Base-by-base conservation (phyloP, 2,888 invertebrate genomes). In the Noctua pronuba region DNA sequence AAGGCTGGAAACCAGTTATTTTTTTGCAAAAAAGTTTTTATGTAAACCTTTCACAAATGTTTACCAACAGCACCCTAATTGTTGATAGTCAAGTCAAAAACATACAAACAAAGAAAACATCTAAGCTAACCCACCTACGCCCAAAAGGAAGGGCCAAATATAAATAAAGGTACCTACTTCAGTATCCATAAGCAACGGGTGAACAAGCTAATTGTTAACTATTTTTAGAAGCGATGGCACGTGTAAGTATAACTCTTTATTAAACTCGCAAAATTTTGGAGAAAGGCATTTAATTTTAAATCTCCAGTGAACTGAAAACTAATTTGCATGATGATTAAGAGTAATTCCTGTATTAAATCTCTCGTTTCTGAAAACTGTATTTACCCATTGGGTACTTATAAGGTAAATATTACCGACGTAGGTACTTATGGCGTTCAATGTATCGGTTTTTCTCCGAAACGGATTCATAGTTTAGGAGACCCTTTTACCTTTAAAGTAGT, bases 241-340 rank as follows among this genome's bases (percentile, higher is more conserved):
- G 62, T 55, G 75, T 80, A 60, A 62, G 16, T 35, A n/a, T 21
- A 70, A 44, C 10, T 73, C 21, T 5, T 38, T 64, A 10, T 73
- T 31, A 65, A 69, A n/a, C 28, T 24, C n/a, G 5, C 5, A n/a
- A 62, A 35, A 28, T 46, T 16, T 31, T 3, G 16, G 38, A 55
- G 38, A 49, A 41, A 66, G n/a, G 5, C 4, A 28, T 62, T 35
- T 62, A 62, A 62, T 62, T 28, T 49, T 60, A 41, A 35, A 80
- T 41, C 38, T 66, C 49, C 58, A 66, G n/a, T 80, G 44, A 73
- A 58, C 44, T 64, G 24, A 46, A 55, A 78, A 55, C 52, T 46
- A 80, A 80, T 80, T 80, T 55, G 21, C 16, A 28, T 49, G 21
- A 28, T 49, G 21, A 46, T 65, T 78, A 31, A 49, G 21, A 60